These are phyloP conservation scores for Drosophila mimetica DNA, from an alignment of 2,888 invertebrate species.

Conservation along the genomic window DNA sequence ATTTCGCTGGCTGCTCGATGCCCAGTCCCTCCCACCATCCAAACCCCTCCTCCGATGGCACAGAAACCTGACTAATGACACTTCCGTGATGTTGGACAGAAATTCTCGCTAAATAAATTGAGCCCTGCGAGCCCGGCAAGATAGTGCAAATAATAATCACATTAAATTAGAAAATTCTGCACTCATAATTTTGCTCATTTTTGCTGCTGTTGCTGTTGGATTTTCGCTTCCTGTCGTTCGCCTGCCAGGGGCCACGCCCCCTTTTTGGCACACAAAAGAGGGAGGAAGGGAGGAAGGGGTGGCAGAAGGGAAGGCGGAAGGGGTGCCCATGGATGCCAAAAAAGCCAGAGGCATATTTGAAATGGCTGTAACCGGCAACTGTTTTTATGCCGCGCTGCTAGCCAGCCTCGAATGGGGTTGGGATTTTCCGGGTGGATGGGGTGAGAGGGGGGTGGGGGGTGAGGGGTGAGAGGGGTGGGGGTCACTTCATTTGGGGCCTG, in stretches of 20 bases:
- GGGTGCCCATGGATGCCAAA: slow-evolving; percentile 27
- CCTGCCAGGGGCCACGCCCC: slow-evolving; percentile 24
- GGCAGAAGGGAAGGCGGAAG: background rate
- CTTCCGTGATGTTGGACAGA: slow-evolving; percentile 6
- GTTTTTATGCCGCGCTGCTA: slow-evolving; percentile 12
- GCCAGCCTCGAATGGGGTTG: background rate
- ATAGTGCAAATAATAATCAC: slow-evolving; percentile 33
- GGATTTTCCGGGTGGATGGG: background rate
- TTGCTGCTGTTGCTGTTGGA: slow-evolving; percentile 1
- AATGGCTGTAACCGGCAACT: slow-evolving; percentile 29
- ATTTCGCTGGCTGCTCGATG: background rate
- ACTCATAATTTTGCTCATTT: slow-evolving; percentile 46
- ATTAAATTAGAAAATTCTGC: slow-evolving; percentile 48
- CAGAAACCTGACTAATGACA: slow-evolving; percentile 14
- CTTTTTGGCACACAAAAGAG: slow-evolving; percentile 29
- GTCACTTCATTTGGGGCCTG: slow-evolving; percentile 14
- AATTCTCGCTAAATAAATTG: slow-evolving; percentile 19
- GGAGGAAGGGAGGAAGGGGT: background rate
- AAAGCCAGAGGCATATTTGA: slow-evolving; percentile 35
- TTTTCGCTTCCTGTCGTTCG: slow-evolving; percentile 27
- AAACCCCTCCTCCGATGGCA: background rate
- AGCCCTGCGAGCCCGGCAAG: slow-evolving; percentile 1
- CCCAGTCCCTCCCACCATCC: too few species aligned
- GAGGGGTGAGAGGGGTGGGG: too few species aligned
- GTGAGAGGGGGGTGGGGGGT: too few species aligned